Percentiles rank a stretch among this genome's conserved stretches.
Evolutionary conservation across 2,888 invertebrate genomes (phyloP).

Genomic region (Chesias legatella): DNA sequence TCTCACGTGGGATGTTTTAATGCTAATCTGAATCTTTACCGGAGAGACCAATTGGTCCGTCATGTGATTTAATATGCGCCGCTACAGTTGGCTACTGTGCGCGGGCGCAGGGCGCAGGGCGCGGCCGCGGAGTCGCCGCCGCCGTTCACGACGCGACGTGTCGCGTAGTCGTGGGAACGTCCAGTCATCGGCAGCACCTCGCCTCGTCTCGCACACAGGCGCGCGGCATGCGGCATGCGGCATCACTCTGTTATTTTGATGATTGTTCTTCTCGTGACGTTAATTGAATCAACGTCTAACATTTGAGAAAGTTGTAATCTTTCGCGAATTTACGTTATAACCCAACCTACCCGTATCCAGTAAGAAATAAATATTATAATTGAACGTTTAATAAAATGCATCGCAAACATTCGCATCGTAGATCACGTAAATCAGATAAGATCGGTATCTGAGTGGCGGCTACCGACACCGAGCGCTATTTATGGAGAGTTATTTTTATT

Average conservation of each 20-base stretch:
- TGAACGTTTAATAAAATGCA: too few relatives aligned
- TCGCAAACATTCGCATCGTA: too few relatives aligned
- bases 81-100: background rate
- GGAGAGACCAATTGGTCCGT: conserved; percentile 43
- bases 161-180: conserved; percentile 21
- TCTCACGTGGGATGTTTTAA: conserved; percentile 1
- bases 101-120: conserved; percentile 31
- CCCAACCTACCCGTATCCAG: too few relatives aligned
- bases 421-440: too few relatives aligned
- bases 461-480: too few relatives aligned
- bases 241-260: conserved; percentile 16
- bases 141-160: conserved; percentile 18
- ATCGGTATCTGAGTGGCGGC: too few relatives aligned
- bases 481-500: too few relatives aligned
- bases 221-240: conserved; percentile 5
- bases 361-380: too few relatives aligned
- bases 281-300: background rate
- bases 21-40: conserved; percentile 1
- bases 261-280: conserved; percentile 17
- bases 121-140: conserved; percentile 30
- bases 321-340: too few relatives aligned
- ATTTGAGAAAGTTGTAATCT: too few relatives aligned
- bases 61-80: conserved; percentile 53
- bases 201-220: too few relatives aligned
- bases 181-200: conserved; percentile 5